A percentile compares a stretch with the other conserved stretches of the same genome.
Conservation (phyloP, 1,140 invertebrate species). For the Vollenhovia emeryi region DNA sequence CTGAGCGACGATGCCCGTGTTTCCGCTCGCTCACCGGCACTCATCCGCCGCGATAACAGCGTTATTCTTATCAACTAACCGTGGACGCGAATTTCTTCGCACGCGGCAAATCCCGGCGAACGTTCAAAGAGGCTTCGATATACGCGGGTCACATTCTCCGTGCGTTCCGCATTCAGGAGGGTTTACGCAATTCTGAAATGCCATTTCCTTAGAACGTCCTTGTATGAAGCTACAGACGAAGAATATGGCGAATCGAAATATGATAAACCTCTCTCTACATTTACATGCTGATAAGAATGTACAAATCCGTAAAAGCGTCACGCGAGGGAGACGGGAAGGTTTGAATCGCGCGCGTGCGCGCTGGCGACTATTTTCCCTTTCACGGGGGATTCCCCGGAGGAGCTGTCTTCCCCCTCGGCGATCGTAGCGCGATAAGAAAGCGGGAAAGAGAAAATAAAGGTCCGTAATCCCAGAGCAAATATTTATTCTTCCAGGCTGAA, state of each 20-base stretch:
- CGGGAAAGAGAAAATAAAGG: conserved; percentile 45
- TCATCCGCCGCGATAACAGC: conserved; percentile 30
- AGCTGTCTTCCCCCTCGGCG: neutral
- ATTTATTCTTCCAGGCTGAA: conserved; percentile 88
- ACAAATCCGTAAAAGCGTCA: conserved; percentile 39
- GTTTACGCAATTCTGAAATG: conserved; percentile 31
- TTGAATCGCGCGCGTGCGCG: neutral
- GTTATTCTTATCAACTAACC: conserved; percentile 15
- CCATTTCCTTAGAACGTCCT: neutral
- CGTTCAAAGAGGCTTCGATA: neutral
- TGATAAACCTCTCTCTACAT: conserved; percentile 16
- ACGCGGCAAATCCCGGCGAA: neutral
- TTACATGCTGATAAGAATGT: conserved; percentile 50
- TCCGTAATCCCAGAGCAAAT: conserved; percentile 67
- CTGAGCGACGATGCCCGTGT: conserved; percentile 51
- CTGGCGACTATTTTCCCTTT: conserved; percentile 40
- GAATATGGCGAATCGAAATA: conserved; percentile 40
- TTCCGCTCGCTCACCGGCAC: conserved; percentile 54
- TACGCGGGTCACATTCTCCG: neutral
- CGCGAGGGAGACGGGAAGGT: conserved; percentile 9
- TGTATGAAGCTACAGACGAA: conserved; percentile 15
- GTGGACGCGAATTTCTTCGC: conserved; percentile 6
- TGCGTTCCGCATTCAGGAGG: conserved; percentile 15
- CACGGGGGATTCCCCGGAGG: conserved; percentile 12
- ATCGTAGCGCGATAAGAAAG: conserved; percentile 47